Evolutionary conservation across 2,888 invertebrate species (phyloP).

Genomic region (Salpingus planirostris): DNA sequence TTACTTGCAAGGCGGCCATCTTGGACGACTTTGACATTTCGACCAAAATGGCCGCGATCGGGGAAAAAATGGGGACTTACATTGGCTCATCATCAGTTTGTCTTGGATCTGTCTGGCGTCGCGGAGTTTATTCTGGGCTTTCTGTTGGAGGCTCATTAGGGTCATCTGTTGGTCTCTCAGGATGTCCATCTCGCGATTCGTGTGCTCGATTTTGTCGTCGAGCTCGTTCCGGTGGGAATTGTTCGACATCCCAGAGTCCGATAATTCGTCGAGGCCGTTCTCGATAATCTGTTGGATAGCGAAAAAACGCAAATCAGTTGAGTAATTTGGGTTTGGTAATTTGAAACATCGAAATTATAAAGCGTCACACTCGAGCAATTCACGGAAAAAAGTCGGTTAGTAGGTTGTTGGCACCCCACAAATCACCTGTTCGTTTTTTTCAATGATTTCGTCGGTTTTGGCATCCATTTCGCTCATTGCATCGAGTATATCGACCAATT

Average conservation of each 20-base stretch:
- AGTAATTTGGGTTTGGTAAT: too few species aligned
- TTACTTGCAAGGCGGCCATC: too few species aligned
- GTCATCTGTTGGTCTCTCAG: conserved; percentile 32
- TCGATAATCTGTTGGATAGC: conserved; percentile 19
- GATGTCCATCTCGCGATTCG: conserved; percentile 29
- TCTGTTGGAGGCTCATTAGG: conserved; percentile 33
- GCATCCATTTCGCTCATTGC: conserved; percentile 17
- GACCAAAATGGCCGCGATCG: too few species aligned
- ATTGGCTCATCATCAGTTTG: conserved; percentile 22
- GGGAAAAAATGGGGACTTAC: too few species aligned
- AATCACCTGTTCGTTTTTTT: conserved; percentile 17
- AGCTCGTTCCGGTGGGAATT: conserved; percentile 22
- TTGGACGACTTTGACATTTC: too few species aligned
- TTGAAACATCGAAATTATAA: too few species aligned
- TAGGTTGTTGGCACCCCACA: too few species aligned
- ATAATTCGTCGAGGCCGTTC: conserved; percentile 25
- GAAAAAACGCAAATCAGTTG: too few species aligned
- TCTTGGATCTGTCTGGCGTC: conserved; percentile 36
- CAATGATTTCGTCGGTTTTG: conserved; percentile 16
- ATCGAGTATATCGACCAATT: conserved; percentile 51
- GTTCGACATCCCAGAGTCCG: conserved; percentile 19
- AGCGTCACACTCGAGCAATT: too few species aligned
- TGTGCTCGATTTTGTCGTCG: conserved; percentile 28
- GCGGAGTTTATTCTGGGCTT: conserved; percentile 36
- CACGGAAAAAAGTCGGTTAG: too few species aligned